Base-by-base conservation (phyloP, 2,888 invertebrate species). In the Xylocampa areola region DNA sequence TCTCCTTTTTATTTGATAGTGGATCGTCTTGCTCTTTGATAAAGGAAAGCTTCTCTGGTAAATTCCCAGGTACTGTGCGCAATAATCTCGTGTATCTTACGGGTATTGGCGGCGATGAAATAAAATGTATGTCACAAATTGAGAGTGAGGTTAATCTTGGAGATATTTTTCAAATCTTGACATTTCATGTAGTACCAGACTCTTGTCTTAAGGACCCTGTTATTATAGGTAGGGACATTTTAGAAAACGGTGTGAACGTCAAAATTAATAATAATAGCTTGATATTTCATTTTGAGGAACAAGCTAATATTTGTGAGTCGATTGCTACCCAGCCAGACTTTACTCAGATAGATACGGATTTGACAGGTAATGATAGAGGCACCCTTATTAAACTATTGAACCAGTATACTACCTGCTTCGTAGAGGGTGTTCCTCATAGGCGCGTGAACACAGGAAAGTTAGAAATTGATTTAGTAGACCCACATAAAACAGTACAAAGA, bases 381-480 rank as follows among this genome's bases (percentile, higher is more conserved):
- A 11, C 8, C 0, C 17, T 63, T 2, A n/a, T 60, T 8, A 2
- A 7, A 4, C 25, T 68, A 14, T 13, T 70, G 6, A 21, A 35
- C 1, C 57, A 57, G 37, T 71, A 68, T 33, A 35, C 29, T 14
- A 13, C 49, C 14, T 43, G 5, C 27, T 75, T 74, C 36, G 61
- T 61, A 10, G 62, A 67, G 0, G 65, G 68, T 13, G 6, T 72
- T 1, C 73, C 75, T 3, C 51, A 32, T 0, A n/a, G 43, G 0
- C 60, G 70, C 0, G 72, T 74, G 0, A 69, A 21, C 6, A 72
- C 68, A 7, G 67, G 69, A 0, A 11, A 43, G 1, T 33, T 64
- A 2, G 7, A 59, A 41, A 76, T 77, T 3, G 11, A 63, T 14
- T 29, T 65, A 1, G 30, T 70, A 13, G 67, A 73, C 17, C 73